These are phyloP conservation scores for Leucophora obtusa DNA, from an alignment of 2,888 invertebrate genomes.

Conservation along the genomic window DNA sequence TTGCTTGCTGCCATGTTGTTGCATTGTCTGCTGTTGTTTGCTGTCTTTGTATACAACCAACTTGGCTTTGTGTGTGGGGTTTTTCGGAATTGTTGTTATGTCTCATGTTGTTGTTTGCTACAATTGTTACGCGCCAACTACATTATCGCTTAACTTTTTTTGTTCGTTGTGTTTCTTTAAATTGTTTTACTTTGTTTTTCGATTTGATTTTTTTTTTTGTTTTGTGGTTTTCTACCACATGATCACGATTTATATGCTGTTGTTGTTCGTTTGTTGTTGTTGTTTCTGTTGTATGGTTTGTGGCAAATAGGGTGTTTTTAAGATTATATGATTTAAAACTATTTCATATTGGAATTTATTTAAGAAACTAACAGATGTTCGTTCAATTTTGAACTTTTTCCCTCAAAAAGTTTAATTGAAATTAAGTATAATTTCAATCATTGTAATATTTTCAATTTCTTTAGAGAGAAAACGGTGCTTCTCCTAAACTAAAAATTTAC, in stretches of 20 bases:
- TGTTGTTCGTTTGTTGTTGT: slow-evolving; percentile 59
- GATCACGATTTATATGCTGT: slow-evolving; percentile 75
- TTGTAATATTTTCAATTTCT: too few relatives aligned
- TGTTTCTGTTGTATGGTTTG: slow-evolving; percentile 54
- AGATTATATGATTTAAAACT: slow-evolving; percentile 56
- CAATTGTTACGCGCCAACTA: slow-evolving; percentile 66
- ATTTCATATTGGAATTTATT: slow-evolving; percentile 41
- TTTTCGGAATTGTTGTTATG: slow-evolving; percentile 65
- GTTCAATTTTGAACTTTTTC: slow-evolving; percentile 22
- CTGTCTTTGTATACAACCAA: slow-evolving; percentile 58
- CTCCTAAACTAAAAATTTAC: too few relatives aligned
- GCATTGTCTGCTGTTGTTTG: slow-evolving; percentile 47
- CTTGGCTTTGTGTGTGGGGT: slow-evolving; percentile 54
- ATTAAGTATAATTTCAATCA: background rate
- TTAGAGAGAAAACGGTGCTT: too few relatives aligned
- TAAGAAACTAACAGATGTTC: slow-evolving; percentile 45
- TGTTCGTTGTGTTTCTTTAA: slow-evolving; percentile 39
- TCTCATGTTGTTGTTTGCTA: slow-evolving; percentile 65
- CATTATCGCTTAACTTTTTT: slow-evolving; percentile 58
- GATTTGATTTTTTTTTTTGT: slow-evolving; percentile 47
- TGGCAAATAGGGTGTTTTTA: slow-evolving; percentile 57
- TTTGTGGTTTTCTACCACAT: slow-evolving; percentile 71
- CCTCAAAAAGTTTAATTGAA: slow-evolving; percentile 17
- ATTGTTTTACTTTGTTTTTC: slow-evolving; percentile 51
- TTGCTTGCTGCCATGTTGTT: slow-evolving; percentile 62